Evolutionary conservation across 53 echinoderm and acorn worm species (phyloP).

Genomic region (Temnopleurus reevesii): DNA sequence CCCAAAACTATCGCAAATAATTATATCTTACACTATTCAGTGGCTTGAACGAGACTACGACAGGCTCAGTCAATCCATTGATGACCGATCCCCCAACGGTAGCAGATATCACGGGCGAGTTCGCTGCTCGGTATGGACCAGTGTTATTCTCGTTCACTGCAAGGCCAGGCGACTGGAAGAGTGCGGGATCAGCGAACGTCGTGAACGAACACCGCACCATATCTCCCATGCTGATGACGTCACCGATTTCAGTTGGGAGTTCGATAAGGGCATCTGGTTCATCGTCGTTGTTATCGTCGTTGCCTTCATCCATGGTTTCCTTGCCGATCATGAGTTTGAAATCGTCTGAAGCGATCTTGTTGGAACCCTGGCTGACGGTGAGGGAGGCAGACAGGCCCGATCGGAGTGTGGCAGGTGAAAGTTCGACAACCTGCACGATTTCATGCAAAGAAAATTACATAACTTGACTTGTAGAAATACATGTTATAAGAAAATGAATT

Average conservation of each 20-base stretch:
- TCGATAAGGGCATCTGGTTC: constrained; percentile 27
- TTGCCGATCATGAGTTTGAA: constrained; percentile 23
- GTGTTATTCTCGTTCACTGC: not conserved
- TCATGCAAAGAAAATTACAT: too few relatives aligned
- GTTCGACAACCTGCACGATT: constrained; percentile 20
- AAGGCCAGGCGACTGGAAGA: constrained; percentile 58
- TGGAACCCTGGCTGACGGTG: not conserved
- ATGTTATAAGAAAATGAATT: too few relatives aligned
- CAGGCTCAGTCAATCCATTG: constrained; percentile 61
- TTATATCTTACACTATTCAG: constrained; percentile 39
- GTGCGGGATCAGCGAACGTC: constrained; percentile 48
- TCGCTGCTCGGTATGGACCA: constrained; percentile 54
- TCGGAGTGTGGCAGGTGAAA: not conserved
- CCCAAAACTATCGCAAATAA: too few relatives aligned
- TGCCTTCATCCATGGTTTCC: not conserved
- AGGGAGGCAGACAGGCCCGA: constrained; percentile 34
- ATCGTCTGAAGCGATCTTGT: constrained; percentile 5
- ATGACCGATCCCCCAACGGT: constrained; percentile 63
- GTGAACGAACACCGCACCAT: constrained; percentile 66
- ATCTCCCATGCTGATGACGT: not conserved
- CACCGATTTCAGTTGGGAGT: constrained; percentile 36
- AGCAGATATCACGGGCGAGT: constrained; percentile 74
- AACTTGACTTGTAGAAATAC: too few relatives aligned
- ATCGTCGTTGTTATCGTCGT: not conserved
- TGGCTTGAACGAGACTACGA: constrained; percentile 49